Evolutionary conservation across 1,140 invertebrate genomes (phyloP), one percentile per base, ranked within the genome.

Genomic region (Neodiprion virginianus): DNA sequence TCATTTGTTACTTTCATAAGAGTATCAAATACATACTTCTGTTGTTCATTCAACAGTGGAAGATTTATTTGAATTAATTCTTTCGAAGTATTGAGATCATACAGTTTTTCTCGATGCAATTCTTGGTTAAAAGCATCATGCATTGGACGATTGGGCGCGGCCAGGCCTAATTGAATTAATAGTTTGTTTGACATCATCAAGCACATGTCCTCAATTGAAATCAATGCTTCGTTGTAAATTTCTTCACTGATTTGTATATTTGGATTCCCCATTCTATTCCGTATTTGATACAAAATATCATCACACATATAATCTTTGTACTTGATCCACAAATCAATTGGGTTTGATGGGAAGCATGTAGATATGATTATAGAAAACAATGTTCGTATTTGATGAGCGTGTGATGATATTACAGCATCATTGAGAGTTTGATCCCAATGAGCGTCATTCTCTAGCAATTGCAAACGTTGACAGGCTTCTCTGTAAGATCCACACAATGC

Each of bases 191-290:
- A 70, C 65, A 87, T 83, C 61, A 78, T 70, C 48, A 73, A 75
- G 78, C 84, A 86, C 77, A 82, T 79, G 76, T 83, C 82, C 75
- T 86, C 83, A 76, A 86, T 85, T 40, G 74, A 48, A 75, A 87
- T 82, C 80, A 86, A 85, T 82, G 81, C 76, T 69, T 84, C 79
- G 77, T 85, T 87, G 78, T 86, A 80, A 75, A 86, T 86, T 80
- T 85, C 80, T 78, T 78, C 78, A 72, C 8, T 74, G 8, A 74
- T 23, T 48, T 75, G n/a, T 23, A 77, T 2, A 11, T 28, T 49
- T 2, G 12, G n/a, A 75, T 75, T 75, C 21, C 1, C 1, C 1
- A n/a, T 21, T 17, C 1, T 40, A 21, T 10, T 61, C n/a, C 53
- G 53, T 61, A 61, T 61, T 61, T 61, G 53, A 61, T 75, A 48